These are phyloP conservation scores for Tyrophagus putrescentiae DNA, from an alignment of 1,140 invertebrate genomes.

Conservation along the genomic window DNA sequence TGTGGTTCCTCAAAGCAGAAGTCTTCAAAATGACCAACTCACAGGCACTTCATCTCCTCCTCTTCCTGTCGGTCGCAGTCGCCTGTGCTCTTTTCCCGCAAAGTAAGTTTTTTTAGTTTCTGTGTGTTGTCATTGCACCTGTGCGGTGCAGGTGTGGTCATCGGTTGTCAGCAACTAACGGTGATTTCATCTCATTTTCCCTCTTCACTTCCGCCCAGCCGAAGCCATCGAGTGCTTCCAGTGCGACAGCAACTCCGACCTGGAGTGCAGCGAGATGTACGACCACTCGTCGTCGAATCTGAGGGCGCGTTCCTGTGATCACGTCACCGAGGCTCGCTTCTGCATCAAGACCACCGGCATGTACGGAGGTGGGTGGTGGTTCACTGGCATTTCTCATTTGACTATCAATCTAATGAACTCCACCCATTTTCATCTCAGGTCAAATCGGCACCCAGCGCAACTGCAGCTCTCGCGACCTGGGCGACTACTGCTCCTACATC, in stretches of 20 bases:
- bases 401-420: neutral
- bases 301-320: slow-evolving; percentile 43
- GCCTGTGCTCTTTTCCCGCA: too few species aligned
- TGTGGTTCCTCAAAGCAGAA: too few species aligned
- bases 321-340: slow-evolving; percentile 64
- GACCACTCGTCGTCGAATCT: slow-evolving; percentile 47
- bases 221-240: slow-evolving; percentile 64
- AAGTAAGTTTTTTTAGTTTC: too few species aligned
- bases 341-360: slow-evolving; percentile 87
- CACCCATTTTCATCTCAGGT: neutral
- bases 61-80: too few species aligned
- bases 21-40: too few species aligned
- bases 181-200: neutral
- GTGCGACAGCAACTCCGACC: slow-evolving; percentile 61
- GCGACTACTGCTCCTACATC: slow-evolving; percentile 85
- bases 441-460: slow-evolving; percentile 68
- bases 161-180: too few species aligned
- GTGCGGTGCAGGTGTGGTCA: too few species aligned
- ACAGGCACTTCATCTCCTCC: too few species aligned
- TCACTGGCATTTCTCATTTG: neutral
- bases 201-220: slow-evolving; percentile 33
- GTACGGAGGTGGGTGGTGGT: slow-evolving; percentile 62
- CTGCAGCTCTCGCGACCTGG: slow-evolving; percentile 74
- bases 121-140: too few species aligned
- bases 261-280: slow-evolving; percentile 74